Percentiles rank a stretch among this genome's conserved stretches.
Conservation (phyloP, 2,888 invertebrate species). For the Xylocampa areola region DNA sequence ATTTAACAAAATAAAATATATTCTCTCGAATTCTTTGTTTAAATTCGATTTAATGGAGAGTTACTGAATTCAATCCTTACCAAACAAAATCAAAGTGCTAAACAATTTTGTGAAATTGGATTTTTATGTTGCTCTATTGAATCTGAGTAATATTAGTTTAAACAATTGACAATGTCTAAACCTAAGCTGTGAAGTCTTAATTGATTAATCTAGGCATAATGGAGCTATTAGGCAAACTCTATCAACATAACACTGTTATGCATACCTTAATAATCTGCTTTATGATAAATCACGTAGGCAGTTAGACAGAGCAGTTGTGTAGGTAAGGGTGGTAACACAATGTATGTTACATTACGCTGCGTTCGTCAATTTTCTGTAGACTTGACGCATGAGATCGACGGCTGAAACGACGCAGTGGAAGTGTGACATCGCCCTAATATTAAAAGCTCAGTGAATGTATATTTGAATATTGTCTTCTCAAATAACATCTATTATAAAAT, state of each 20-base stretch:
- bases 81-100: conserved; percentile 11
- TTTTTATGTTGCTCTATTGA: no score
- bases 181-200: conserved; percentile 24
- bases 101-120: conserved; percentile 23
- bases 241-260: conserved; percentile 1
- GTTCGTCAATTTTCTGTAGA: no score
- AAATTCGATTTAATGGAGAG: no score
- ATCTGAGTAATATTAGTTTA: conserved; percentile 22
- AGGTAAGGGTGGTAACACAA: no score
- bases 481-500: no score
- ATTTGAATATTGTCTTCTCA: conserved; percentile 8
- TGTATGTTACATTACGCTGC: no score
- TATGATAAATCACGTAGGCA: conserved; percentile 24
- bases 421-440: no score
- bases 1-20: no score
- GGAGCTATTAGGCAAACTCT: conserved; percentile 24
- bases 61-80: no score
- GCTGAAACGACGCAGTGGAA: no score
- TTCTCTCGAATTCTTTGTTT: no score
- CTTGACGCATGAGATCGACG: no score
- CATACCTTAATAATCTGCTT: conserved; percentile 15
- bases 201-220: conserved; percentile 33
- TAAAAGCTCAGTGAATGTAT: conserved; percentile 3
- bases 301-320: conserved; percentile 10
- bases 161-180: conserved; percentile 24